A percentile compares a stretch with the other conserved stretches of the same genome.
Evolutionary conservation across 2,113 vertebrate species (phyloP).

Genomic region (Thalassarche chlororhynchos): DNA sequence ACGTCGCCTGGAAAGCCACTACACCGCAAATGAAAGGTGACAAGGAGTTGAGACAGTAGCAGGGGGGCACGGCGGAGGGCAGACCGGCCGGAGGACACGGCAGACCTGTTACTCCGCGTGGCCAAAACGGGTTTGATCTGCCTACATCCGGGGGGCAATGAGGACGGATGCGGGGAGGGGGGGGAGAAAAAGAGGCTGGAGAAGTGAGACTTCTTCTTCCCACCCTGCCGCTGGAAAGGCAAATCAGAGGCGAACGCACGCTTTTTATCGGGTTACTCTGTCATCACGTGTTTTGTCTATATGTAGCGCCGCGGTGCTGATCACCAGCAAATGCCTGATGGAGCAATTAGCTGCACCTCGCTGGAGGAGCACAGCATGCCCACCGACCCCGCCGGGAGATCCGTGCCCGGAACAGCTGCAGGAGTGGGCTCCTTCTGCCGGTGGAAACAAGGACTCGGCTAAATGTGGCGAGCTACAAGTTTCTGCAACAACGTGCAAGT

Average conservation of each 20-base stretch:
- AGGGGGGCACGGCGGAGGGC: neutral
- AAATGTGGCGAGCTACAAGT: slow-evolving; percentile 67
- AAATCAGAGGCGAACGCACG: rapidly evolving
- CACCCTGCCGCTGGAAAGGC: neutral
- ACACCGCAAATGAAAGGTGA: neutral
- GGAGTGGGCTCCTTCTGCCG: slow-evolving; percentile 59
- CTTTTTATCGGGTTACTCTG: neutral
- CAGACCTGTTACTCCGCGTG: neutral
- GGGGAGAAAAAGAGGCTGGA: neutral
- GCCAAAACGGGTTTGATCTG: neutral
- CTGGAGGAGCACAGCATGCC: neutral
- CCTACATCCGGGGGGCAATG: rapidly evolving
- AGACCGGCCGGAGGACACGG: neutral
- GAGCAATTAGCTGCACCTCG: neutral
- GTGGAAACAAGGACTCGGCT: slow-evolving; percentile 69
- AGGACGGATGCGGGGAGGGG: neutral
- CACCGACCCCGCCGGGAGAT: neutral
- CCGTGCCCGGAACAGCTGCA: neutral
- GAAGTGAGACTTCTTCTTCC: neutral
- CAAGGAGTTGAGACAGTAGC: neutral
- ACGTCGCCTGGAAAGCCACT: neutral
- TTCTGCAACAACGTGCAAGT: slow-evolving; percentile 70
- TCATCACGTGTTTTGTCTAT: neutral
- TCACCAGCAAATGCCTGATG: neutral
- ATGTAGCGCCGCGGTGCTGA: rapidly evolving